Evolutionary conservation across 2,797 vertebrate species (phyloP).

Genomic region (Aplochiton taeniatus): DNA sequence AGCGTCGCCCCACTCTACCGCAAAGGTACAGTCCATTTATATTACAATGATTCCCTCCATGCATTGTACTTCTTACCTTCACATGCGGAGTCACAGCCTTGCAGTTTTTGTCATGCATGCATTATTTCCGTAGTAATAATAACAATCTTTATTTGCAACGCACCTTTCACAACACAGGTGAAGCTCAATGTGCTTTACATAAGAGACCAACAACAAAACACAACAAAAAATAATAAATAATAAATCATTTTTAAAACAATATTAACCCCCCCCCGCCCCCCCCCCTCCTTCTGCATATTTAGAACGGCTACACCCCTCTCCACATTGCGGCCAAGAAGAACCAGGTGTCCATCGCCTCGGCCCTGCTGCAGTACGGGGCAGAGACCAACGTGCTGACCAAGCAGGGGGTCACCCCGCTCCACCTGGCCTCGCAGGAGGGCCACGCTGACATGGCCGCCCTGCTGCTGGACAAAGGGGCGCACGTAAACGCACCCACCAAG

Average conservation of each 20-base stretch:
- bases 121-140: no score
- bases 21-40: conserved; percentile 78
- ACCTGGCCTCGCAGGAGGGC: conserved; percentile 96
- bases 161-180: no score
- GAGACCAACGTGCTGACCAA: conserved; percentile 91
- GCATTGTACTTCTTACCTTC: no score
- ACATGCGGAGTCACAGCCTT: no score
- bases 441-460: conserved; percentile 90
- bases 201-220: background rate
- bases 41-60: no score
- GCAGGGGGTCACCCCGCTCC: conserved; percentile 94
- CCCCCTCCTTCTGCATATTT: no score
- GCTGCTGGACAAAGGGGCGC: conserved; percentile 88
- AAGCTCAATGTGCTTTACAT: background rate
- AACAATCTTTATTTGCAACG: no score
- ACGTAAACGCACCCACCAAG: conserved; percentile 88
- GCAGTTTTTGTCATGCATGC: no score
- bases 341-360: conserved; percentile 87
- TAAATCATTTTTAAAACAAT: no score
- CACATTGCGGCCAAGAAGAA: conserved; percentile 98
- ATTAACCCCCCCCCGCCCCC: no score
- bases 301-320: conserved; percentile 48
- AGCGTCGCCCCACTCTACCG: conserved; percentile 87
- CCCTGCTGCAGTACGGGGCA: conserved; percentile 86
- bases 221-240: background rate